A percentile compares a stretch with the other conserved stretches of the same genome.
phyloP scores from a whole-genome alignment of 2,113 vertebrate genomes.

The Spilogale gracilis region DNA sequence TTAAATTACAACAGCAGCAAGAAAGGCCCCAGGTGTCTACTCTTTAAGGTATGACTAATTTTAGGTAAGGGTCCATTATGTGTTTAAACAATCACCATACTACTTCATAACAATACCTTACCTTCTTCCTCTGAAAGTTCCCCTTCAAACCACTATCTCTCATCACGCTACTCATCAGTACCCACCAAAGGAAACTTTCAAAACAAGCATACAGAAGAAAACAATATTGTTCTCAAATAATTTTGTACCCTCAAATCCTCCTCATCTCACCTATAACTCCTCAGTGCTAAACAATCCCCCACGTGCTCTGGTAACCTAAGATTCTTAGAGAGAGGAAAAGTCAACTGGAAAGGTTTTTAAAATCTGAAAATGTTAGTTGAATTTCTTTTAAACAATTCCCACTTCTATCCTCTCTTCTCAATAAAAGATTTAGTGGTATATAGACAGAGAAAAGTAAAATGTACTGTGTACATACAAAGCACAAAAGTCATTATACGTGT shows the following conservation, averaged over 20 bases:
- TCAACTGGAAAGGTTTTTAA: not conserved
- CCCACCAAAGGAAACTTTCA: conserved; percentile 41
- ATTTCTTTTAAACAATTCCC: conserved; percentile 44
- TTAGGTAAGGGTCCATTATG: not conserved
- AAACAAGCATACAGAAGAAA: conserved; percentile 22
- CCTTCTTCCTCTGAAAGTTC: not conserved
- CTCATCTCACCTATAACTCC: not conserved
- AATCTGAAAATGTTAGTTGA: not conserved
- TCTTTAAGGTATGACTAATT: conserved; percentile 4
- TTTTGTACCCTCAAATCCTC: not conserved
- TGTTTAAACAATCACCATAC: conserved; percentile 6
- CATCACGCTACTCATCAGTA: conserved; percentile 34
- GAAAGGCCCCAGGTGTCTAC: not conserved
- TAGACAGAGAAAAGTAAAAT: not conserved
- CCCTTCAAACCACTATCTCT: conserved; percentile 33
- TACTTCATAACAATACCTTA: not conserved
- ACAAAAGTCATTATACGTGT: not conserved
- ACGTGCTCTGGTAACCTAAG: not conserved
- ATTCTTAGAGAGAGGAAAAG: not conserved
- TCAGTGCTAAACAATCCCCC: not conserved
- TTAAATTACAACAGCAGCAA: conserved; percentile 42
- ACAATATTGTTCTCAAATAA: conserved; percentile 6
- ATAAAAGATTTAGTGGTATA: not conserved
- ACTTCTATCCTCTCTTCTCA: not conserved
- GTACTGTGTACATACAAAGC: not conserved